These are phyloP conservation scores for Mus pahari DNA, from an alignment of 2,113 vertebrate species.

Conservation along the genomic window DNA sequence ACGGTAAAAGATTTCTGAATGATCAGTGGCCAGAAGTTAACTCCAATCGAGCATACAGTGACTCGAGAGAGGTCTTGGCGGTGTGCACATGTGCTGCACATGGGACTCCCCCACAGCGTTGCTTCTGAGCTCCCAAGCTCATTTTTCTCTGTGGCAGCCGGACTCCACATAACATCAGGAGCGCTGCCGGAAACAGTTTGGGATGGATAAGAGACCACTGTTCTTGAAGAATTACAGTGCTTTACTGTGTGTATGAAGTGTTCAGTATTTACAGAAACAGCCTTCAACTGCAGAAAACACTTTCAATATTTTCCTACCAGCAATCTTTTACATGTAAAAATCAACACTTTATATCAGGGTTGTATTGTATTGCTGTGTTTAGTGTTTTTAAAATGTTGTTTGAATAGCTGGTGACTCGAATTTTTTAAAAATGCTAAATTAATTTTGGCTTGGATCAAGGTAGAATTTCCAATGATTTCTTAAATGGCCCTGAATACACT, in stretches of 20 bases:
- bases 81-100: no score
- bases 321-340: not conserved
- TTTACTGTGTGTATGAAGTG: not conserved
- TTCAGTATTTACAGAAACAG: not conserved
- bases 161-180: not conserved
- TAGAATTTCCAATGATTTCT: not conserved
- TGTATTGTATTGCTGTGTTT: not conserved
- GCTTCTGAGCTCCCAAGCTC: not conserved
- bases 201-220: not conserved
- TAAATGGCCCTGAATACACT: not conserved
- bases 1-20: not conserved
- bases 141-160: no score
- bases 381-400: not conserved
- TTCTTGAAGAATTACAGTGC: not conserved
- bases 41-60: not conserved
- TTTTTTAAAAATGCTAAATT: not conserved
- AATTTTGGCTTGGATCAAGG: not conserved
- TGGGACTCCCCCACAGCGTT: not conserved
- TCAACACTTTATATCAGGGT: not conserved
- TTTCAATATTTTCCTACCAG: not conserved
- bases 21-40: not conserved
- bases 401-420: not conserved
- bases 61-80: not conserved
- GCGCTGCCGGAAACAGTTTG: not conserved
- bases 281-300: not conserved